phyloP scores from a whole-genome alignment of 2,797 vertebrate species.

The Sylvia borin region DNA sequence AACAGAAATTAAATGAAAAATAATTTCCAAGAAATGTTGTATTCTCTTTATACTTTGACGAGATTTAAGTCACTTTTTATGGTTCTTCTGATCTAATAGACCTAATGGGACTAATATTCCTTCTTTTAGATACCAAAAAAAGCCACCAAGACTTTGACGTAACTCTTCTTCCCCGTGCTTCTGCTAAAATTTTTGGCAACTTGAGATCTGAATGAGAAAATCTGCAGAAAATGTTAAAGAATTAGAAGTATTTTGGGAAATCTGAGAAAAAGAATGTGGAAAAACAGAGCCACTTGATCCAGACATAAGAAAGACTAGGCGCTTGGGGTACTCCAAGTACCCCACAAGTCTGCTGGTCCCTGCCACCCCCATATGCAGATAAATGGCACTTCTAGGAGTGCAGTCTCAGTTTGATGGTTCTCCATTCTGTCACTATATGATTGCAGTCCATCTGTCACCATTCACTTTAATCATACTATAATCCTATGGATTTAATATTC shows the following conservation, averaged over 20 bases:
- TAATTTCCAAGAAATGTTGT: not conserved
- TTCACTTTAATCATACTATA: not conserved
- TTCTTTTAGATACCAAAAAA: not conserved
- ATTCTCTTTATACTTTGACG: not conserved
- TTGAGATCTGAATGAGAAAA: not conserved
- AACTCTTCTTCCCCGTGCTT: not conserved
- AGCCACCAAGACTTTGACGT: rapidly evolving
- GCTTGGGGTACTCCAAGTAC: rapidly evolving
- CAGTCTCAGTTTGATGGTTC: not conserved
- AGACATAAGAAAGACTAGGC: not conserved
- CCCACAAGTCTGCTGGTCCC: not conserved
- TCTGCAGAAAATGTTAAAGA: not conserved
- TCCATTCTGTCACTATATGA: not conserved
- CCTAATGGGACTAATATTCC: not conserved
- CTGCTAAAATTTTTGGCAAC: not conserved
- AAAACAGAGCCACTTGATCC: not conserved
- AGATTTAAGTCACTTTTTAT: not conserved
- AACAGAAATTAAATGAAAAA: not conserved
- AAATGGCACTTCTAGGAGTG: not conserved
- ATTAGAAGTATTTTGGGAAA: not conserved
- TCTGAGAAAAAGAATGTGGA: not conserved
- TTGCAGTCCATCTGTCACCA: not conserved
- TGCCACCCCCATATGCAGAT: rapidly evolving
- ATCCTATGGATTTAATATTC: not conserved
- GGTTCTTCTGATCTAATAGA: not conserved